Evolutionary conservation across 2,888 invertebrate species (phyloP), one percentile per base, ranked within the genome.

Genomic region (Xestoiulus laeticollis): DNA sequence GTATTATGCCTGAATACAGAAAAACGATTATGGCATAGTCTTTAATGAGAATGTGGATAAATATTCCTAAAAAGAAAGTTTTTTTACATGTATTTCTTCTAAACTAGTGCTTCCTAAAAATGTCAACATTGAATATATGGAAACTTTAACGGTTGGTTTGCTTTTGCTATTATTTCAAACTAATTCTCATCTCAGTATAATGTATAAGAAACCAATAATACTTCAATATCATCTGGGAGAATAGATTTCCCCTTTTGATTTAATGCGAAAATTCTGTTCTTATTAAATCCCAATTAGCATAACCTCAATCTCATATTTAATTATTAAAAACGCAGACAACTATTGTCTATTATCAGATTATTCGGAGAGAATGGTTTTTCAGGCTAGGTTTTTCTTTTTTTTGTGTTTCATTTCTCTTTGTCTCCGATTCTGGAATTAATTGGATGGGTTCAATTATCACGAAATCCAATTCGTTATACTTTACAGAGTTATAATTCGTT

Each of bases 191-290:
- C 6, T 38, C 38, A 5, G 6, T 38, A 38, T 38, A 38, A 38
- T 38, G 38, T 38, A 38, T 38, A 6, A 5, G 38, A 6, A n/a
- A n/a, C n/a, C n/a, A n/a, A n/a, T n/a, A n/a, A n/a, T n/a, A n/a
- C n/a, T n/a, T n/a, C n/a, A n/a, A n/a, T n/a, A n/a, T n/a, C n/a
- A 43, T 12, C 48, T 10, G 78, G 30, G 78, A 30, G 30, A 68
- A 68, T 8, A 22, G 4, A 78, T 30, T 1, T n/a, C 78, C 38
- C 10, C 78, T 10, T 78, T 78, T 30, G 26, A 30, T 30, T 78
- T 78, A 78, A 78, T 78, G 78, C 78, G 30, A 78, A 78, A 30
- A 30, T 78, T 30, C 30, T 78, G 78, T 78, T 68, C 78, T 78
- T 30, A 78, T 78, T 78, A 78, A 78, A 78, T 12, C 30, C 22